Percentiles rank a stretch among this genome's conserved stretches.
These are phyloP conservation scores for Drosophila subsilvestris DNA, from an alignment of 2,888 invertebrate species.

Conservation along the genomic window DNA sequence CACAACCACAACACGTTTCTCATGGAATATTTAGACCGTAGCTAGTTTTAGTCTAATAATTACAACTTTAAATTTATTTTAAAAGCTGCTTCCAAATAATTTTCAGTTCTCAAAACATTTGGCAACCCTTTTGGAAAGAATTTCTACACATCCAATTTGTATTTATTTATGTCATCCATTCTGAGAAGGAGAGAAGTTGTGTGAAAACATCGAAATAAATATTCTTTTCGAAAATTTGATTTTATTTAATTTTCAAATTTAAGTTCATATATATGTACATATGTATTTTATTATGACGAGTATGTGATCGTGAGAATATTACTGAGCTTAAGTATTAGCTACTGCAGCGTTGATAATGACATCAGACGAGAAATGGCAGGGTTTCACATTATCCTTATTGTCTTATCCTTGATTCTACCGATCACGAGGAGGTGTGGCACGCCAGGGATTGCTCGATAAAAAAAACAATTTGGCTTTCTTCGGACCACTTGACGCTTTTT, in stretches of 20 bases:
- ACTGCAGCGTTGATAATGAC: no score
- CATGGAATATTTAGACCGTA: constrained; percentile 40
- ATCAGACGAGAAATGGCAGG: no score
- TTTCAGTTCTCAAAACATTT: constrained; percentile 41
- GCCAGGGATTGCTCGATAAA: no score
- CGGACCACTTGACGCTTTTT: no score
- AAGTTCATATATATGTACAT: not conserved
- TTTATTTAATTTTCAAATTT: constrained; percentile 11
- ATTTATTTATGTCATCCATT: constrained; percentile 67
- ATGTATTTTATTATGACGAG: no score
- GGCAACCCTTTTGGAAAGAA: constrained; percentile 33
- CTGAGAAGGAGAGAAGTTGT: constrained; percentile 26
- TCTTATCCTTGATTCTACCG: no score
- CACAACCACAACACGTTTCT: constrained; percentile 15
- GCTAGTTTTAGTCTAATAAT: constrained; percentile 63
- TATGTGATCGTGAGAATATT: not conserved
- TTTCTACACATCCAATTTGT: constrained; percentile 48
- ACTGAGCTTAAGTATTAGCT: not conserved
- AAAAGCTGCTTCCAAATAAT: constrained; percentile 73
- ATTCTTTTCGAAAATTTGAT: constrained; percentile 4
- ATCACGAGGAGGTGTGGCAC: no score
- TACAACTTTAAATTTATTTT: constrained; percentile 50
- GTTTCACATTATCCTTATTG: no score
- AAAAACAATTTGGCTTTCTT: no score
- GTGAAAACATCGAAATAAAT: constrained; percentile 53